Conservation (phyloP, 2,797 vertebrate species). For the Sphenodon punctatus region DNA sequence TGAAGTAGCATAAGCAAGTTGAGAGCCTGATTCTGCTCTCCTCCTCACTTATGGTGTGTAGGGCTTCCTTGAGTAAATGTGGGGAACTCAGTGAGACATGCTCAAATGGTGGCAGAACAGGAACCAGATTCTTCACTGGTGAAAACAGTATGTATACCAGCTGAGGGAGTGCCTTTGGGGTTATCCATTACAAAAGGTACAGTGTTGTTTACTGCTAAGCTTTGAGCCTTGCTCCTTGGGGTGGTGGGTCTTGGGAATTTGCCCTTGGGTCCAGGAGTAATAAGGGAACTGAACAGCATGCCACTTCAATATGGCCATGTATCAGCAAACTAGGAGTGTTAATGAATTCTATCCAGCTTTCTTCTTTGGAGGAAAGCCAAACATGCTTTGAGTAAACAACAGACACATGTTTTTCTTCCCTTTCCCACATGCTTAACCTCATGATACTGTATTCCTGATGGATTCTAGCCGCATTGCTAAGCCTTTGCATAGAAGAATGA, state of each 20-base stretch:
- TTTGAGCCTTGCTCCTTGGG: neutral
- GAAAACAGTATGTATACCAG: neutral
- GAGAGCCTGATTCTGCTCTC: neutral
- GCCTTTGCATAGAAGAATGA: neutral
- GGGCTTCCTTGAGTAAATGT: neutral
- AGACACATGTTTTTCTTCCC: neutral
- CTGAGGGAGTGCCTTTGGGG: neutral
- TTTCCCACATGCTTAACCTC: neutral
- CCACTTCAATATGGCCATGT: neutral
- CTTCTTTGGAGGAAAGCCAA: neutral
- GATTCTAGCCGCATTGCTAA: neutral
- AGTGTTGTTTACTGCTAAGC: neutral
- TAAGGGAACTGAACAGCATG: neutral
- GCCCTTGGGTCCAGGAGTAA: neutral
- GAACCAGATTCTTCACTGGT: neutral
- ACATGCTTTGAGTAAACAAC: neutral
- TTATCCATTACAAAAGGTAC: fast-evolving
- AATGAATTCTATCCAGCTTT: neutral
- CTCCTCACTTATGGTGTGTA: too few relatives aligned
- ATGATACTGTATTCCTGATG: neutral
- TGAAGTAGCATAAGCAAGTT: neutral
- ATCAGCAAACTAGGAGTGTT: neutral
- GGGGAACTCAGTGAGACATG: neutral
- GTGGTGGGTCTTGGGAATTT: neutral
- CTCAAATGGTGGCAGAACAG: neutral